A percentile compares a stretch with the other conserved stretches of the same genome.
phyloP scores from a whole-genome alignment of 2,797 vertebrate species.

The Pygocentrus nattereri region DNA sequence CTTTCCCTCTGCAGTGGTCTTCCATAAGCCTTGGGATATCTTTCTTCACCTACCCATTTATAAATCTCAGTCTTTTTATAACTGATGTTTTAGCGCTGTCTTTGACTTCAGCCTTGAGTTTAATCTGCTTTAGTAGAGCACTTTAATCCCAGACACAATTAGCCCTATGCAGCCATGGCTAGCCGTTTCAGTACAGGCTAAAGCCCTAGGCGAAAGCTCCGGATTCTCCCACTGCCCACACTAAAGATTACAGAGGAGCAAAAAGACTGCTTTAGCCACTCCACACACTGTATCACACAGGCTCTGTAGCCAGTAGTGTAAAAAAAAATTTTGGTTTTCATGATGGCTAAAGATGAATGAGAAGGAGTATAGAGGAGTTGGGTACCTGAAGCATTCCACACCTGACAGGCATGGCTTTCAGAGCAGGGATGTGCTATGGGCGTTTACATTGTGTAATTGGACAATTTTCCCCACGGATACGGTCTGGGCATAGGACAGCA shows the following conservation, averaged over 20 bases:
- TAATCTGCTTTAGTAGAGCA: conserved; percentile 77
- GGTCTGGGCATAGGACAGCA: background rate
- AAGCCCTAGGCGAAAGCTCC: conserved; percentile 41
- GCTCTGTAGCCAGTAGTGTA: conserved; percentile 29
- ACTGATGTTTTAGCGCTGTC: conserved; percentile 68
- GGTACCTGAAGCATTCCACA: background rate
- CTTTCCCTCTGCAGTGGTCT: conserved; percentile 69
- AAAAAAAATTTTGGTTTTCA: conserved; percentile 13
- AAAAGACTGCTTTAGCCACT: conserved; percentile 23
- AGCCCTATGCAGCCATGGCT: conserved; percentile 75
- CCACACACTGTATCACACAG: background rate
- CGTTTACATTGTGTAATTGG: conserved; percentile 29
- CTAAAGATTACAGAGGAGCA: conserved; percentile 27
- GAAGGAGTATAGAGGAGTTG: background rate
- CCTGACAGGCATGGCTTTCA: background rate
- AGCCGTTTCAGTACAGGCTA: conserved; percentile 55
- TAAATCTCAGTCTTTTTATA: conserved; percentile 52
- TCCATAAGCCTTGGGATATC: conserved; percentile 72
- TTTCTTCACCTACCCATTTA: conserved; percentile 61
- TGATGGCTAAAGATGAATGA: conserved; percentile 17
- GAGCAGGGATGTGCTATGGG: conserved; percentile 13
- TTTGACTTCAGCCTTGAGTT: conserved; percentile 74
- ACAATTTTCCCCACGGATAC: conserved; percentile 30
- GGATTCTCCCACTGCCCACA: conserved; percentile 30
- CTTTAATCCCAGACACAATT: conserved; percentile 81